Conservation (phyloP, 2,113 vertebrate species). For the Hippopotamus amphibius region DNA sequence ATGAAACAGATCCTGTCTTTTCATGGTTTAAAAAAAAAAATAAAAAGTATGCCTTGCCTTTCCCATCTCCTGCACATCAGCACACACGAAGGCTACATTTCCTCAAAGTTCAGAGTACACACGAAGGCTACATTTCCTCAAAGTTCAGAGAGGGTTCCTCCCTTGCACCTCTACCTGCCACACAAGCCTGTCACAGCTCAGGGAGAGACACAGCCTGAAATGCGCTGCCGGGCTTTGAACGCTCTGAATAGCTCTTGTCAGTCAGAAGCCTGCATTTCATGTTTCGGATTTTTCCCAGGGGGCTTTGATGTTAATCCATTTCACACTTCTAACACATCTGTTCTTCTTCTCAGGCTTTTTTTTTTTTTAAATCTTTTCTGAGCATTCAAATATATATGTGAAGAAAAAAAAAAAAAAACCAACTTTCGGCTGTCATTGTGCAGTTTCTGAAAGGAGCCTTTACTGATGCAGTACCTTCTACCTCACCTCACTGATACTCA, state of each 20-base stretch:
- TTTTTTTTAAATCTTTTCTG: constrained; percentile 82
- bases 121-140: constrained; percentile 79
- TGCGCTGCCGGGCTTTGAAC: constrained; percentile 86
- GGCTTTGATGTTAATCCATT: constrained; percentile 91
- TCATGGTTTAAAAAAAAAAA: not conserved
- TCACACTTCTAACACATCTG: constrained; percentile 90
- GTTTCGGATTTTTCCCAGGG: constrained; percentile 88
- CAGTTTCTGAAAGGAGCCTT: constrained; percentile 83
- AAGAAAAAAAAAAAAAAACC: not conserved
- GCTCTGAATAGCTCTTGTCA: constrained; percentile 89
- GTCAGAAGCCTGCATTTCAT: constrained; percentile 89
- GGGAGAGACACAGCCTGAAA: constrained; percentile 82
- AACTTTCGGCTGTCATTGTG: constrained; percentile 84
- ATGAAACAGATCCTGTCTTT: constrained; percentile 32
- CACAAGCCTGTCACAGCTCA: constrained; percentile 76
- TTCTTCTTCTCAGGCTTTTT: constrained; percentile 88
- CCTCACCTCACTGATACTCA: constrained; percentile 74
- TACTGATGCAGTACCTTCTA: constrained; percentile 82
- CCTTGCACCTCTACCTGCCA: constrained; percentile 81
- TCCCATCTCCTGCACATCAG: constrained; percentile 67
- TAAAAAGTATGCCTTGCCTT: constrained; percentile 29
- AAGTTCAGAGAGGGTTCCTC: constrained; percentile 82
- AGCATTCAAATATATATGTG: constrained; percentile 84
- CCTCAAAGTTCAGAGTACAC: constrained; percentile 81
- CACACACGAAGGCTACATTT: constrained; percentile 78